A percentile compares a stretch with the other conserved stretches of the same genome.
Evolutionary conservation across 92 coral and sea anemone genomes (phyloP).

Genomic region (Heteractis magnifica): DNA sequence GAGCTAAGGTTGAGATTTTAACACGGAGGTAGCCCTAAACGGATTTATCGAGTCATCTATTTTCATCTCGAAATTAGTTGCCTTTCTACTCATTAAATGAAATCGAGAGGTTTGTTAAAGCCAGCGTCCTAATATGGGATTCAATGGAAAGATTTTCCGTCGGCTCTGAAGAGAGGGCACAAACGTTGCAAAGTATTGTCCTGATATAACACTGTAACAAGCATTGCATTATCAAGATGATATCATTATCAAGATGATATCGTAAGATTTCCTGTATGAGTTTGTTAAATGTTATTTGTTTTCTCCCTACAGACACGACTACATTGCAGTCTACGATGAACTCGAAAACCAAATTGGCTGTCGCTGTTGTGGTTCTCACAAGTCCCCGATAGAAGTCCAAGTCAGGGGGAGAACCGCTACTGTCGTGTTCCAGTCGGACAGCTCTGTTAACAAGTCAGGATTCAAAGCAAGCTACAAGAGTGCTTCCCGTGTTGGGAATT

Average conservation of each 20-base stretch:
- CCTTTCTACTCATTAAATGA: no score
- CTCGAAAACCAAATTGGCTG: conserved; percentile 43
- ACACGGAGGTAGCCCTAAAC: no score
- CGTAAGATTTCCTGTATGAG: neutral
- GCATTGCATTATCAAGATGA: no score
- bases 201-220: no score
- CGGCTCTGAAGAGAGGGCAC: no score
- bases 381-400: conserved; percentile 1
- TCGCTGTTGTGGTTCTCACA: conserved; percentile 14
- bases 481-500: neutral
- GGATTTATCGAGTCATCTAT: no score
- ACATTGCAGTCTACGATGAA: conserved; percentile 32
- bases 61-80: no score
- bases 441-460: conserved; percentile 34
- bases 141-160: no score
- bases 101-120: no score
- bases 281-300: neutral
- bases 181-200: no score
- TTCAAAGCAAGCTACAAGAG: conserved; percentile 22
- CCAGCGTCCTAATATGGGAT: no score
- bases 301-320: conserved; percentile 18
- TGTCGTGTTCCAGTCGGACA: conserved; percentile 26
- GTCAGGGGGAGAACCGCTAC: conserved; percentile 30
- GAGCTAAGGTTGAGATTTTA: no score
- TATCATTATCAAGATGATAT: neutral